Percentiles rank a stretch among this genome's conserved stretches.
Conservation (phyloP, 1,140 invertebrate species). For the Brachionus rotundiformis region DNA sequence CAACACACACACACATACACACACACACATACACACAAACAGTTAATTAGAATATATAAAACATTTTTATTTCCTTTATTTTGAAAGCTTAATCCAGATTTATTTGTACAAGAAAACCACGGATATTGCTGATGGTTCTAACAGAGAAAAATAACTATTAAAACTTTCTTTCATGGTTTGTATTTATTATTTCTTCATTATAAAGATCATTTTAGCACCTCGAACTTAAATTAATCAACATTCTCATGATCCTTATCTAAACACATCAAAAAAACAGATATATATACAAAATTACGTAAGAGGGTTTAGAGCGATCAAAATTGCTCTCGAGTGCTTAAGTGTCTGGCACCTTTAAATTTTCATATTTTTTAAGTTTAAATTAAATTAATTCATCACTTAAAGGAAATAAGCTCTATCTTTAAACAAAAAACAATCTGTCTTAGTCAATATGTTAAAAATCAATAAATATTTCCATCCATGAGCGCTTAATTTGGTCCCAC, state of each 20-base stretch:
- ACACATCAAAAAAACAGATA: not conserved
- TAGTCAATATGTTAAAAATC: not conserved
- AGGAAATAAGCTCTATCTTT: not conserved
- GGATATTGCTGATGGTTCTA: not conserved
- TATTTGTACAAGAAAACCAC: not conserved
- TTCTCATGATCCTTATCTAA: conserved; percentile 4
- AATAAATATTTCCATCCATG: no score
- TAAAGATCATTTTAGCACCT: conserved; percentile 7
- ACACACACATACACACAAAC: not conserved
- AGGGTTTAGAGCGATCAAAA: not conserved
- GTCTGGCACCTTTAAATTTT: not conserved
- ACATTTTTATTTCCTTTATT: not conserved
- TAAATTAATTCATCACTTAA: not conserved
- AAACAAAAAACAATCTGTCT: no score
- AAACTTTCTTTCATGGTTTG: not conserved
- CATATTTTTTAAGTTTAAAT: not conserved
- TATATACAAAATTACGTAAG: not conserved
- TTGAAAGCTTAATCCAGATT: not conserved
- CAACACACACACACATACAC: no score
- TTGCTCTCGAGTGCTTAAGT: not conserved
- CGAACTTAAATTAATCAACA: not conserved
- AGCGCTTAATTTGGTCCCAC: no score
- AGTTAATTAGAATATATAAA: not conserved
- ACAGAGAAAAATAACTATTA: not conserved
- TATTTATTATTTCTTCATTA: conserved; percentile 2